Evolutionary conservation across 2,888 invertebrate species (phyloP), one percentile per base, ranked within the genome.

Genomic region (Acleris cristana): DNA sequence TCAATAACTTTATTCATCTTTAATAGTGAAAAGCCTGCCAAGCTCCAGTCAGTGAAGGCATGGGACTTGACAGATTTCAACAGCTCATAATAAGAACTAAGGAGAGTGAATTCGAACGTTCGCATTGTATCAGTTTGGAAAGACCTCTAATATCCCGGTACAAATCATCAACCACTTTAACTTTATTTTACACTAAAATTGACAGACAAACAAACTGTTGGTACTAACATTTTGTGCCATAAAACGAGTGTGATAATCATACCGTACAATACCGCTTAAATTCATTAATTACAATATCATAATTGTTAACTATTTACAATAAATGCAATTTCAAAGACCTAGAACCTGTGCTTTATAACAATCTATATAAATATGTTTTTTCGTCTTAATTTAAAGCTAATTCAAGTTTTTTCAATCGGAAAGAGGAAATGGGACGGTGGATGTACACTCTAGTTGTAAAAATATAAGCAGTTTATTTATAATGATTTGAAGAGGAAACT

Each of bases 341-440:
- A 91, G 84, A 89, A 90, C 92, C 91, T 91, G 92, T 92, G 92
- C 92, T 89, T 89, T 80, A 85, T 91, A 92, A 92, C 92, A 90
- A 90, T 91, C 90, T 92, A 92, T 91, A 88, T 91, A 90, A 89
- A 90, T 90, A 90, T 87, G 85, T 87, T 85, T 85, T 79, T 84
- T 71, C 82, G 76, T 84, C 80, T 83, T 81, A 84, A 74, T 82
- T 90, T 90, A 90, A 90, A 90, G 89, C 91, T 91, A 92, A 85
- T 86, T 85, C 81, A 86, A 90, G 82, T 80, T 74, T 77, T 84
- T 60, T 60, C 51, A 83, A 84, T 83, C 85, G 88, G 89, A 89
- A 85, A 91, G 89, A 90, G 87, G 90, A 89, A 90, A 86, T 81
- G 92, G 92, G 92, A 92, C 92, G 92, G 92, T 90, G 90, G 88